Evolutionary conservation across 2,113 vertebrate species (phyloP), one percentile per base, ranked within the genome.

Genomic region (Lanius ludovicianus): DNA sequence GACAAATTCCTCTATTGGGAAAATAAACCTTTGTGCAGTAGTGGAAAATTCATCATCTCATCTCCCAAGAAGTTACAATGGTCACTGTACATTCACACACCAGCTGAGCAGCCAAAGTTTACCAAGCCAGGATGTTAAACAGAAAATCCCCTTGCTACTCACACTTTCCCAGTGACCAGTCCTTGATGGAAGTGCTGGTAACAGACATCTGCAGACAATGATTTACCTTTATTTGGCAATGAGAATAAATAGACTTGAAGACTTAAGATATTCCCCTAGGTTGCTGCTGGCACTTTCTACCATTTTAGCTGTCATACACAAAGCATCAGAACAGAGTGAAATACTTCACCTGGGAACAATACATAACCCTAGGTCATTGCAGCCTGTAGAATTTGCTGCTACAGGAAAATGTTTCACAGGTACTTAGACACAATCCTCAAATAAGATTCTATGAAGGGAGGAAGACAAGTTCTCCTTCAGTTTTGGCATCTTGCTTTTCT

Each of bases 61-160:
- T 81, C 77, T 93, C 65, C 62, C 49, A 69, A 68, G 74, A 87
- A 94, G 64, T 80, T 68, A 91, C 80, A 89, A 52, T 46, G 69
- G 78, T 49, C 53, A n/a, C 65, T 82, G 65, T 52, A 21, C 49
- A 46, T 42, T 91, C 74, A 89, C 69, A 68, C 3, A 1, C 10
- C 73, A 74, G 55, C 80, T 67, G 39, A 90, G 71, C 75, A 79
- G 79, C 79, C 62, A 24, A 83, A 92, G 28, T 75, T 81, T 12
- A 91, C 92, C 78, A 56, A 60, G 52, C 19, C 77, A 64, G 55
- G 39, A 71, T 68, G 89, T 84, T 89, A 92, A 94, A 86, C 71
- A 95, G 95, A 89, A 95, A 95, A 96, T 92, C 91, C 57, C 44
- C 76, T 57, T 73, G 71, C 86, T 37, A 30, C 57, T 95, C 89